These are phyloP conservation scores for Hirtodrosophila cameraria DNA, from an alignment of 2,888 invertebrate species.

Conservation along the genomic window DNA sequence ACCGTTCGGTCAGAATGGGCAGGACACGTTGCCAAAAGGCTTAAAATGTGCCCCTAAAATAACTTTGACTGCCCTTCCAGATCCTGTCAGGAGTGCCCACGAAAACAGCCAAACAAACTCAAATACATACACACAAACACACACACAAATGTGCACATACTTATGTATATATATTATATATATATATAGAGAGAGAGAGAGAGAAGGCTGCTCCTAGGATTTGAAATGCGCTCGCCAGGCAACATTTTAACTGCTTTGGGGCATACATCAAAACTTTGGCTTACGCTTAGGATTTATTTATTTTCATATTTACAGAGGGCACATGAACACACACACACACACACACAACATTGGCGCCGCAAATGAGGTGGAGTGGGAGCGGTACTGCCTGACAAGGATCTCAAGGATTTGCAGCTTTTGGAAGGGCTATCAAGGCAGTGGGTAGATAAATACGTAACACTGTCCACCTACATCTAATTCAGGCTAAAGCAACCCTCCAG, in stretches of 20 bases:
- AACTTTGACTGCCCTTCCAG: conserved; percentile 69
- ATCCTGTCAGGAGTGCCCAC: conserved; percentile 36
- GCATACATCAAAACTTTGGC: conserved; percentile 80
- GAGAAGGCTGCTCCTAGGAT: conserved; percentile 61
- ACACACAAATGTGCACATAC: not conserved
- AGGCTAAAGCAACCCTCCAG: conserved; percentile 36
- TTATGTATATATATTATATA: no score
- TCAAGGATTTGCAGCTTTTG: conserved; percentile 80
- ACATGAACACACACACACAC: conserved; percentile 37
- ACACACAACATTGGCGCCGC: conserved; percentile 26
- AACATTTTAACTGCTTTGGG: conserved; percentile 77
- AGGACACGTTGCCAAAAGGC: conserved; percentile 77
- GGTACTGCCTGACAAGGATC: conserved; percentile 67
- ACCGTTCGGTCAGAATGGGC: conserved; percentile 60
- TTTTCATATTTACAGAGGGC: conserved; percentile 79
- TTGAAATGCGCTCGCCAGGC: conserved; percentile 63
- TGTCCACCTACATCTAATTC: conserved; percentile 73
- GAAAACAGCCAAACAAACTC: conserved; percentile 36
- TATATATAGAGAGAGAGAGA: not conserved
- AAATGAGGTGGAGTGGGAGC: conserved; percentile 49
- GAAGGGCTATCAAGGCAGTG: conserved; percentile 32
- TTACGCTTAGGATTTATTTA: conserved; percentile 80
- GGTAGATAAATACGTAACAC: conserved; percentile 26
- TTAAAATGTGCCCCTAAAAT: conserved; percentile 79
- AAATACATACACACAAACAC: conserved; percentile 9